Evolutionary conservation across 2,113 vertebrate genomes (phyloP).

Genomic region (Verasper variegatus): DNA sequence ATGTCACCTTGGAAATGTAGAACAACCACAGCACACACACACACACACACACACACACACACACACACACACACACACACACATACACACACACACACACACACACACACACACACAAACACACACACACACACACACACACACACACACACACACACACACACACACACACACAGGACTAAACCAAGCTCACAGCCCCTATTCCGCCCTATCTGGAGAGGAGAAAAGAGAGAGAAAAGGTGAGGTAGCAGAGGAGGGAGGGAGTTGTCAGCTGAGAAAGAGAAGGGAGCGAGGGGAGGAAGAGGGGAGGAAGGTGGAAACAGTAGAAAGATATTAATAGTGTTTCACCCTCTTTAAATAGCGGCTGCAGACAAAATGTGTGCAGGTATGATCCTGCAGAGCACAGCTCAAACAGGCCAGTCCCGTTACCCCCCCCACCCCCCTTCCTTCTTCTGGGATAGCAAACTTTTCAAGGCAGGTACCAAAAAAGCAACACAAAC

Average conservation of each 20-base stretch:
- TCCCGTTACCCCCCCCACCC: conserved; percentile 27
- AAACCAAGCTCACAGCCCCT: not conserved
- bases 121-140: not conserved
- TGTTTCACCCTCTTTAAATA: conserved; percentile 75
- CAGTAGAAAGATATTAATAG: conserved; percentile 82
- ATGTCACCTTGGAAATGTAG: conserved; percentile 38
- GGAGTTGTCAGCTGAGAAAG: not conserved
- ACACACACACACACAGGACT: not conserved
- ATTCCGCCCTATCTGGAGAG: not conserved
- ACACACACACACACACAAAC: not conserved
- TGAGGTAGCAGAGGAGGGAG: conserved; percentile 27
- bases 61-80: too few species aligned
- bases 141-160: too few species aligned
- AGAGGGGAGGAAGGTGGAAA: conserved; percentile 67
- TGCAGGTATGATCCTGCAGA: conserved; percentile 67
- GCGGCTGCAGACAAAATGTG: conserved; percentile 73
- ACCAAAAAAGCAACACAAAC: conserved; percentile 45
- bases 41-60: too few species aligned
- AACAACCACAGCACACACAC: not conserved
- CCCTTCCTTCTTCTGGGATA: conserved; percentile 62
- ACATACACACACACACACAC: not conserved
- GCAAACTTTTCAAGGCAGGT: conserved; percentile 64
- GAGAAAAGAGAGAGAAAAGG: conserved; percentile 10
- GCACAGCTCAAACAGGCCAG: conserved; percentile 48
- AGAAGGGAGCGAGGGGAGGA: conserved; percentile 16